Percentiles rank a stretch among this genome's conserved stretches.
These are phyloP conservation scores for Sus cebifrons DNA, from an alignment of 2,797 vertebrate genomes.

Conservation along the genomic window DNA sequence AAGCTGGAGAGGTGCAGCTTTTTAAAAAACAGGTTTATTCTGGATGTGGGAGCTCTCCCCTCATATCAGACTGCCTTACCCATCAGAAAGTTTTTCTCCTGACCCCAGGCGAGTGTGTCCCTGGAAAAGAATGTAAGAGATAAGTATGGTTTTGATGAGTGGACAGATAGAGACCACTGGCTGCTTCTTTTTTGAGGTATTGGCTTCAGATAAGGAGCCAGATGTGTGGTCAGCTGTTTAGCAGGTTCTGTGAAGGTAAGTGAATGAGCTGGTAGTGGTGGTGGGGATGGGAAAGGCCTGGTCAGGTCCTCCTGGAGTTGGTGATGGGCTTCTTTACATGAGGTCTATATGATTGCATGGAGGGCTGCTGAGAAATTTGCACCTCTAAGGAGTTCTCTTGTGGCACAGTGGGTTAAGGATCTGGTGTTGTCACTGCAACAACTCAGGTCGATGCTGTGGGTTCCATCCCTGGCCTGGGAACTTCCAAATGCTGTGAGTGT, in stretches of 20 bases:
- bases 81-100: constrained; percentile 27
- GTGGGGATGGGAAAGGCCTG: not conserved
- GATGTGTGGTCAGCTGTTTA: not conserved
- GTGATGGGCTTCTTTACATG: not conserved
- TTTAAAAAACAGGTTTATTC: constrained; percentile 44
- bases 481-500: too few relatives aligned
- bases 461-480: too few relatives aligned
- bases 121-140: not conserved
- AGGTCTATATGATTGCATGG: not conserved
- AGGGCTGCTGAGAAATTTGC: constrained; percentile 7
- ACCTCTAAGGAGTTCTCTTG: not conserved
- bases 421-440: too few relatives aligned
- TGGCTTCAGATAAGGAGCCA: not conserved
- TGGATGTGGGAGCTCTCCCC: not conserved
- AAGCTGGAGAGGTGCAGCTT: constrained; percentile 2
- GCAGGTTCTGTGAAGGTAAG: not conserved
- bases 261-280: not conserved
- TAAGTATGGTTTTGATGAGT: not conserved
- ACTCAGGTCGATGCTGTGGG: too few relatives aligned
- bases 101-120: not conserved
- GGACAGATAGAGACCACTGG: not conserved
- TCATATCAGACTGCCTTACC: not conserved
- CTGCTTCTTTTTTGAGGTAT: not conserved
- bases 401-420: too few relatives aligned
- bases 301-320: not conserved